These are phyloP conservation scores for Adrianichthys oophorus DNA, from an alignment of 2,797 vertebrate genomes.

Conservation along the genomic window DNA sequence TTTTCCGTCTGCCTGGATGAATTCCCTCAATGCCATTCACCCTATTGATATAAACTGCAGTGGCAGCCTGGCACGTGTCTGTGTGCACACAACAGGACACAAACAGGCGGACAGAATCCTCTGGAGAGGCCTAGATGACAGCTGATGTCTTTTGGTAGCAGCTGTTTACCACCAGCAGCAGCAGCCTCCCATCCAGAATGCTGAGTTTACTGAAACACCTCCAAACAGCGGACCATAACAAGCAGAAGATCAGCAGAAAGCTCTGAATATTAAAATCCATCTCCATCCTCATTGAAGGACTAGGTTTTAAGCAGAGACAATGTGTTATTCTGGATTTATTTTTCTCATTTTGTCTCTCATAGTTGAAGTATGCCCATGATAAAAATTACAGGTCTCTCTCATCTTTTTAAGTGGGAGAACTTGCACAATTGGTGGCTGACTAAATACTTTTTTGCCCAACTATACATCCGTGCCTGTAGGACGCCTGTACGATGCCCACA, in stretches of 20 bases:
- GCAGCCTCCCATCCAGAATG: conserved; percentile 38
- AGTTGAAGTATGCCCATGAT: no score
- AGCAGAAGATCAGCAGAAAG: conserved; percentile 42
- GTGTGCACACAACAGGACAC: conserved; percentile 8
- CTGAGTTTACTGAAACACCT: conserved; percentile 62
- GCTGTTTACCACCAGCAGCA: conserved; percentile 53
- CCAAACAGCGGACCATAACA: conserved; percentile 47
- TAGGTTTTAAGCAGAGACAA: conserved; percentile 43
- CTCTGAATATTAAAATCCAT: conserved; percentile 68
- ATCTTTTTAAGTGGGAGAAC: no score
- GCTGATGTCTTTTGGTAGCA: conserved; percentile 60
- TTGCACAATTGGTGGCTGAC: no score
- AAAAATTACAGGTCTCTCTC: no score
- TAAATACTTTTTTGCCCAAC: no score
- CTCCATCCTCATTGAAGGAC: conserved; percentile 40
- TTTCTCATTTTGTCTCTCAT: no score
- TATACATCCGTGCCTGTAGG: no score
- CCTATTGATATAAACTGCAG: conserved; percentile 45
- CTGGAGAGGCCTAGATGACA: conserved; percentile 61
- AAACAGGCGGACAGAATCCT: conserved; percentile 54
- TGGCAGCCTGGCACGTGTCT: conserved; percentile 52
- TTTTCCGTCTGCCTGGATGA: conserved; percentile 44
- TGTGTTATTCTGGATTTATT: no score
- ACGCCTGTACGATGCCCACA: no score
- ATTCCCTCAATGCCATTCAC: conserved; percentile 37